A percentile compares a stretch with the other conserved stretches of the same genome.
Evolutionary conservation across 2,888 invertebrate species (phyloP).

Genomic region (Orchesella flavescens): DNA sequence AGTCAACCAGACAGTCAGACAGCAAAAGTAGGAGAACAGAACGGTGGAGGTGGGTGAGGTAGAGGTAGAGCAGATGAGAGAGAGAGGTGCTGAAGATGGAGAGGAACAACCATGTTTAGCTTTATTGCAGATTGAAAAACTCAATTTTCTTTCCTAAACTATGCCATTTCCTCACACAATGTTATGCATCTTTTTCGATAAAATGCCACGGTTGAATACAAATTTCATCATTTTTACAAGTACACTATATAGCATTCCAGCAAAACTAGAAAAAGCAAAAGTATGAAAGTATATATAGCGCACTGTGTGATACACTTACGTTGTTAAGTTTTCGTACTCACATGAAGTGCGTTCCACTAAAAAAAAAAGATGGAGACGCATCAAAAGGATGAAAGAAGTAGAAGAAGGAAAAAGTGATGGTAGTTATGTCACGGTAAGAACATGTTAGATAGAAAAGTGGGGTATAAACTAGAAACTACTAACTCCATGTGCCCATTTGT

Average conservation of each 20-base stretch:
- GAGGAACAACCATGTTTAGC: constrained; percentile 54
- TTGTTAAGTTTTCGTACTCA: not conserved
- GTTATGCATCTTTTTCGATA: constrained; percentile 71
- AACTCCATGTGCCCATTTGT: too few relatives aligned
- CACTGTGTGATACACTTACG: not conserved
- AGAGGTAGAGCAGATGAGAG: not conserved
- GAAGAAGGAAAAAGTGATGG: not conserved
- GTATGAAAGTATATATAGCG: not conserved
- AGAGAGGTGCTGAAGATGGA: not conserved
- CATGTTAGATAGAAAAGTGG: not conserved
- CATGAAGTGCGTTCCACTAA: constrained; percentile 20
- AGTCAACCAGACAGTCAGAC: not conserved
- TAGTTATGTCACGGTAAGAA: not conserved
- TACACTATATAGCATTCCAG: not conserved
- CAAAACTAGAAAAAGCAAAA: too few relatives aligned
- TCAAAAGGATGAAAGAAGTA: constrained; percentile 36
- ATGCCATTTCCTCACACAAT: constrained; percentile 71
- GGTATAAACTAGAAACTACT: not conserved
- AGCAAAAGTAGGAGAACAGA: not conserved
- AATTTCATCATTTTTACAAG: constrained; percentile 69
- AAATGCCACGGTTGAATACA: constrained; percentile 71
- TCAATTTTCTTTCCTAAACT: constrained; percentile 72
- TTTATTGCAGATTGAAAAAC: constrained; percentile 73
- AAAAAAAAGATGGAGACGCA: constrained; percentile 38
- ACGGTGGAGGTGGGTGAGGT: not conserved